Percentiles rank a stretch among this genome's conserved stretches.
These are phyloP conservation scores for Saturnia japonica DNA, from an alignment of 2,888 invertebrate genomes.

Conservation along the genomic window DNA sequence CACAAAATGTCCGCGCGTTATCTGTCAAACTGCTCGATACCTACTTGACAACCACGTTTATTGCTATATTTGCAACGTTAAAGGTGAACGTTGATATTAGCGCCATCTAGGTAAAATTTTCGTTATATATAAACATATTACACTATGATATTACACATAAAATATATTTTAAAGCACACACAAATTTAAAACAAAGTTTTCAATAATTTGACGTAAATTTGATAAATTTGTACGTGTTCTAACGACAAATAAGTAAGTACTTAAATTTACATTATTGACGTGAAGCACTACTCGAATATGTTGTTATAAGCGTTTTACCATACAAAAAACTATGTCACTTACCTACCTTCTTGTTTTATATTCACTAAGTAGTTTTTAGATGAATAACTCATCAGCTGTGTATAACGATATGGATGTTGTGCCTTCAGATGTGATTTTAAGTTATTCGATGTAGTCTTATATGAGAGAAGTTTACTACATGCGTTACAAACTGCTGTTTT, in stretches of 20 bases:
- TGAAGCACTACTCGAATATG: not conserved
- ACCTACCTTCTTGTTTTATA: not conserved
- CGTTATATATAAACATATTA: not conserved
- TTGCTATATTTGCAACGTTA: not conserved
- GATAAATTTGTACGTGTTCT: not conserved
- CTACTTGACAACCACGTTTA: not conserved
- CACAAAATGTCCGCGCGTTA: slow-evolving; percentile 1
- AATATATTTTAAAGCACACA: no score
- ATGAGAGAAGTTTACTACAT: slow-evolving; percentile 26
- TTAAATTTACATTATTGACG: not conserved
- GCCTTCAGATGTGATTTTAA: slow-evolving; percentile 27
- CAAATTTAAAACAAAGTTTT: no score
- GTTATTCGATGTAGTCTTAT: slow-evolving; percentile 29
- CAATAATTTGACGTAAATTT: not conserved
- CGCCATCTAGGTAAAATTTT: not conserved
- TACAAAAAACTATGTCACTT: not conserved
- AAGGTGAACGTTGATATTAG: not conserved
- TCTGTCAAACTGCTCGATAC: not conserved
- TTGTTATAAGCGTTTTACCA: not conserved
- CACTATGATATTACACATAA: no score
- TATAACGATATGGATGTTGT: slow-evolving; percentile 9
- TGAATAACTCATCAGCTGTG: slow-evolving; percentile 1
- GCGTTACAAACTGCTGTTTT: slow-evolving; percentile 6
- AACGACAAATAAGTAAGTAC: not conserved
- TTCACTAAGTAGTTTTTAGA: not conserved